A percentile compares a stretch with the other conserved stretches of the same genome.
Evolutionary conservation across 2,797 vertebrate genomes (phyloP).

Genomic region (Aselliscus stoliczkanus): DNA sequence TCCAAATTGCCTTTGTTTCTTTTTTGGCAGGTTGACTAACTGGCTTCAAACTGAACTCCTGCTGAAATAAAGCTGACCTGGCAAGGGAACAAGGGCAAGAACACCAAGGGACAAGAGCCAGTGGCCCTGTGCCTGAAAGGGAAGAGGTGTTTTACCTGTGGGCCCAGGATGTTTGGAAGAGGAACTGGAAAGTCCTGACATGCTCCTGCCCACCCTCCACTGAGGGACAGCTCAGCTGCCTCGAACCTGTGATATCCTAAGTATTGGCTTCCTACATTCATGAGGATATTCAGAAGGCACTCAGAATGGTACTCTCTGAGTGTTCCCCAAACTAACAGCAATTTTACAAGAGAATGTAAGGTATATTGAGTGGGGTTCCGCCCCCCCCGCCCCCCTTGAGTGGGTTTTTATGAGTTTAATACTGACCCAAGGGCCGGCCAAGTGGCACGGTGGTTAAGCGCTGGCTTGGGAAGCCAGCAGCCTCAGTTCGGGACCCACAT

Average conservation of each 20-base stretch:
- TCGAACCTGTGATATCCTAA: neutral
- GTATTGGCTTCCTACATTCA: neutral
- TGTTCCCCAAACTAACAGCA: neutral
- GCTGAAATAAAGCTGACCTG: neutral
- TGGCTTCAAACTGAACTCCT: slow-evolving; percentile 11
- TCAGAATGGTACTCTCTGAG: neutral
- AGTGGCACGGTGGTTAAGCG: too few relatives aligned
- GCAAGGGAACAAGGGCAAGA: neutral
- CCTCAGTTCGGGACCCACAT: too few relatives aligned
- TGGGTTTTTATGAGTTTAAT: slow-evolving; percentile 25
- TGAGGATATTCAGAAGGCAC: neutral
- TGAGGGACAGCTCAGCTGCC: neutral
- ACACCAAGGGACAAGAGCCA: neutral
- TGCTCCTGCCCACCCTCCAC: neutral
- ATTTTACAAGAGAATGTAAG: slow-evolving; percentile 1
- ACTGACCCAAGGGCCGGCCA: neutral
- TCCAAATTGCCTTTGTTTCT: slow-evolving; percentile 26
- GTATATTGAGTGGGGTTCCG: too few relatives aligned
- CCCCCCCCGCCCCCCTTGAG: too few relatives aligned
- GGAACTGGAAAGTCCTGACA: neutral
- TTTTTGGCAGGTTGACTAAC: neutral
- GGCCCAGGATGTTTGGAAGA: neutral
- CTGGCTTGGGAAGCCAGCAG: too few relatives aligned
- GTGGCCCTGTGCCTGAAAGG: neutral
- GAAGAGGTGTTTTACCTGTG: neutral